A percentile compares a stretch with the other conserved stretches of the same genome.
These are phyloP conservation scores for Resseliella maxima DNA, from an alignment of 2,888 invertebrate species.

Conservation along the genomic window DNA sequence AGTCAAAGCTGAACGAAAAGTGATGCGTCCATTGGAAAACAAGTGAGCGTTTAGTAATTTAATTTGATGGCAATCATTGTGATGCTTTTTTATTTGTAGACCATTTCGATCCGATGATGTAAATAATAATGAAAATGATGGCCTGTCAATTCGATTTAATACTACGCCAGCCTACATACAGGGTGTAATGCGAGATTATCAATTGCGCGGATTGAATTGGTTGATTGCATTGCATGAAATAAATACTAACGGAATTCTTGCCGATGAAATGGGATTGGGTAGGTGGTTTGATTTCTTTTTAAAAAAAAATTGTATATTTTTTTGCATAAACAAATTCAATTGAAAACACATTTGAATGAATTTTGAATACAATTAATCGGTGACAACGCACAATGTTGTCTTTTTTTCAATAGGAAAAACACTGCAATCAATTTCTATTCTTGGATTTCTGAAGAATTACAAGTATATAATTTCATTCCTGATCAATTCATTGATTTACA, in stretches of 20 bases:
- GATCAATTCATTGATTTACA: no score
- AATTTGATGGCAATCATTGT: no score
- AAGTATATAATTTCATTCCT: no score
- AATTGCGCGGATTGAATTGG: conserved; percentile 95
- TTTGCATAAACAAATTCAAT: not conserved
- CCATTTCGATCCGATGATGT: not conserved
- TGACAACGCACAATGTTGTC: no score
- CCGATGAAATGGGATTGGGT: conserved; percentile 97
- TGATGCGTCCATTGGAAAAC: conserved; percentile 59
- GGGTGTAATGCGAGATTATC: conserved; percentile 92
- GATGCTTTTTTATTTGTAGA: no score
- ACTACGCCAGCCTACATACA: conserved; percentile 86
- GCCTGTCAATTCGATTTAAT: not conserved
- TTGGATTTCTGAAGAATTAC: no score
- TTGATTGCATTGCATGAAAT: conserved; percentile 96
- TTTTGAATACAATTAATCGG: not conserved
- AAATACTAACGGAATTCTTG: conserved; percentile 94
- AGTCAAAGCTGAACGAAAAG: conserved; percentile 72
- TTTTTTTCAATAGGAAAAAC: no score
- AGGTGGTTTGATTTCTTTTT: not conserved
- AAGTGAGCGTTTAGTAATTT: no score
- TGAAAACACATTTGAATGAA: not conserved
- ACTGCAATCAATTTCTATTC: no score
- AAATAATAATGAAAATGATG: not conserved
- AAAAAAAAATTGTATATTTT: not conserved